Evolutionary conservation across 2,888 invertebrate genomes (phyloP).

Genomic region (Lottia scabra): DNA sequence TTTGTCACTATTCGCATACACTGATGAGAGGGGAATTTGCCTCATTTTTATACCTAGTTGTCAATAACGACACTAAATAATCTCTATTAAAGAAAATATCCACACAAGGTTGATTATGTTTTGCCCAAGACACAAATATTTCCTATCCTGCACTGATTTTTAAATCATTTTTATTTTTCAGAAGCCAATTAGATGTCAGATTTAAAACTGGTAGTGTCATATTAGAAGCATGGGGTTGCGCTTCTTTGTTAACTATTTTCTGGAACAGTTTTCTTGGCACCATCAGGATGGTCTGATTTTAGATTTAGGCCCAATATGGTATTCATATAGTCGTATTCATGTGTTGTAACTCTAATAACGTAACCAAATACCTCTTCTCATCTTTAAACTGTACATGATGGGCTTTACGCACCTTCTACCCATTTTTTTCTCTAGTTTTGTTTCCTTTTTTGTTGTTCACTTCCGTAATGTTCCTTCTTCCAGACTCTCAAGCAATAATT

Average conservation of each 20-base stretch:
- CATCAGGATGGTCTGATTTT: conserved; percentile 44
- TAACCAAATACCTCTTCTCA: no score
- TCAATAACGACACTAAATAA: conserved; percentile 41
- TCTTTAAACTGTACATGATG: no score
- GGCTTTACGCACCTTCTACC: no score
- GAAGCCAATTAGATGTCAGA: conserved; percentile 45
- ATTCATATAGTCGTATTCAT: conserved; percentile 50
- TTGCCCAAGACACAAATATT: conserved; percentile 51
- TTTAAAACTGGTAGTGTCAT: conserved; percentile 42
- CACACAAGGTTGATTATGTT: conserved; percentile 40
- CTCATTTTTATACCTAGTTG: conserved; percentile 35
- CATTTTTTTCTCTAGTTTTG: no score
- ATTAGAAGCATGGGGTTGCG: conserved; percentile 34
- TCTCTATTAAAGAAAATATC: conserved; percentile 50
- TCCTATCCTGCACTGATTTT: conserved; percentile 42
- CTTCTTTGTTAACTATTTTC: conserved; percentile 44
- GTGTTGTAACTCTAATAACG: no score
- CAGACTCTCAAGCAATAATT: no score
- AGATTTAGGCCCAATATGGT: conserved; percentile 52
- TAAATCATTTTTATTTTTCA: conserved; percentile 47
- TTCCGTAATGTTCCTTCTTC: no score
- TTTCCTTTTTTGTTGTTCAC: no score
- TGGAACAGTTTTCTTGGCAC: conserved; percentile 47
- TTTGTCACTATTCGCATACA: conserved; percentile 40
- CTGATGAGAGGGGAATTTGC: conserved; percentile 41